Percentiles rank a stretch among this genome's conserved stretches.
These are phyloP conservation scores for Entosphenus tridentatus DNA, from an alignment of 2,113 vertebrate species.

Conservation along the genomic window DNA sequence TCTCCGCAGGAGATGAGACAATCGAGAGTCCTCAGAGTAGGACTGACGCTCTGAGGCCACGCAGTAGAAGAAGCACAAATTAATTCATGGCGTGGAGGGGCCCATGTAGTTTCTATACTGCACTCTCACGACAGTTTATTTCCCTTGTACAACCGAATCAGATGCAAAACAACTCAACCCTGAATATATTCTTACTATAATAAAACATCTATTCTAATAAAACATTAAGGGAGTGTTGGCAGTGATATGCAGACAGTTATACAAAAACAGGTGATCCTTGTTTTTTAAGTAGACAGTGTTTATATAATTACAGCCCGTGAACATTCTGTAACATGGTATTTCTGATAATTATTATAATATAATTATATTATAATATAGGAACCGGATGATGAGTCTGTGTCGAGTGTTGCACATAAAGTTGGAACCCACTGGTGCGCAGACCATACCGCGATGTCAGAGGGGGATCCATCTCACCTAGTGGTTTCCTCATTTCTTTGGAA, in stretches of 20 bases:
- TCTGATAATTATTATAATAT: not conserved
- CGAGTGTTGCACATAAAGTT: not conserved
- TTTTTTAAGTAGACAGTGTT: too few species aligned
- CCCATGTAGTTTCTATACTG: not conserved
- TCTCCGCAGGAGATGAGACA: constrained; percentile 96
- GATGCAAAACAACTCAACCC: not conserved
- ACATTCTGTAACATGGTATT: not conserved
- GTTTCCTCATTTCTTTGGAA: constrained; percentile 99
- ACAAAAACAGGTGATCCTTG: too few species aligned
- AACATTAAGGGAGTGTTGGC: too few species aligned
- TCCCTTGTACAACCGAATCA: too few species aligned
- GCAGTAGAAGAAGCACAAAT: too few species aligned
- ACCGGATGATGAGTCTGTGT: not conserved
- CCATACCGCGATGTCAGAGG: not conserved
- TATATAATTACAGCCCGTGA: not conserved
- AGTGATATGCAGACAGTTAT: too few species aligned
- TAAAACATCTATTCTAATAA: not conserved
- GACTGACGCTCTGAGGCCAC: constrained; percentile 52
- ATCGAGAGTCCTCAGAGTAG: constrained; percentile 96
- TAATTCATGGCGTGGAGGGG: constrained; percentile 9
- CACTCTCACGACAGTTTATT: not conserved
- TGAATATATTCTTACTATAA: not conserved
- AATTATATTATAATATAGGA: not conserved
- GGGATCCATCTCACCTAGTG: constrained; percentile 49
- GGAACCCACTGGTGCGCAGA: not conserved